phyloP scores from a whole-genome alignment of 1,140 invertebrate species.

The Macrobrachium rosenbergii region DNA sequence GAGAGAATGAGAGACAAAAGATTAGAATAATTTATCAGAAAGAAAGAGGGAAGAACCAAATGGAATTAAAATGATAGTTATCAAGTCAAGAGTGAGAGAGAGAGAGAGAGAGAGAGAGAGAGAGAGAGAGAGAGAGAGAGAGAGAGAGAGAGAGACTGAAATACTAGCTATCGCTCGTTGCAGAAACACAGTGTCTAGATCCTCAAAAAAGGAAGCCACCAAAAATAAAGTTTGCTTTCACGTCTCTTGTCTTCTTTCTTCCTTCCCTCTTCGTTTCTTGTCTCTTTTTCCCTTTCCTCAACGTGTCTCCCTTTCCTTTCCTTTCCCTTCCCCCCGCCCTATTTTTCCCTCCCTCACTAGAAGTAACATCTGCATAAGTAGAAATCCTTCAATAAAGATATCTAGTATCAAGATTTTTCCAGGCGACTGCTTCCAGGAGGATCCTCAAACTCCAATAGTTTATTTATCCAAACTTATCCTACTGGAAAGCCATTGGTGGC shows the following conservation, averaged over 20 bases:
- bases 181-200: neutral
- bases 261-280: no score
- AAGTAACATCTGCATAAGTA: slow-evolving; percentile 45
- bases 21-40: neutral
- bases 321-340: no score
- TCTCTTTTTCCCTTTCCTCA: no score
- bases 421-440: slow-evolving; percentile 33
- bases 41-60: no score
- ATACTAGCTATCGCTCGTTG: neutral
- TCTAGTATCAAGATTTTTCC: slow-evolving; percentile 48
- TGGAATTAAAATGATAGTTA: no score
- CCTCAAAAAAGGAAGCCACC: no score
- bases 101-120: slow-evolving; percentile 16
- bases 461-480: slow-evolving; percentile 43
- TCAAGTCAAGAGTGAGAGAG: neutral
- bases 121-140: slow-evolving; percentile 12
- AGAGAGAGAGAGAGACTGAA: neutral
- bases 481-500: slow-evolving; percentile 20
- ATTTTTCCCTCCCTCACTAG: no score
- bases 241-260: no score
- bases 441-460: slow-evolving; percentile 13
- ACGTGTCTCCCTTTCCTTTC: no score
- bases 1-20: neutral
- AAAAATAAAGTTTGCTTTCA: no score
- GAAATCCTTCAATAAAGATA: slow-evolving; percentile 43